A percentile compares a stretch with the other conserved stretches of the same genome.
These are phyloP conservation scores for Loris lydekkerianus DNA, from an alignment of 2,797 vertebrate species.

Conservation along the genomic window DNA sequence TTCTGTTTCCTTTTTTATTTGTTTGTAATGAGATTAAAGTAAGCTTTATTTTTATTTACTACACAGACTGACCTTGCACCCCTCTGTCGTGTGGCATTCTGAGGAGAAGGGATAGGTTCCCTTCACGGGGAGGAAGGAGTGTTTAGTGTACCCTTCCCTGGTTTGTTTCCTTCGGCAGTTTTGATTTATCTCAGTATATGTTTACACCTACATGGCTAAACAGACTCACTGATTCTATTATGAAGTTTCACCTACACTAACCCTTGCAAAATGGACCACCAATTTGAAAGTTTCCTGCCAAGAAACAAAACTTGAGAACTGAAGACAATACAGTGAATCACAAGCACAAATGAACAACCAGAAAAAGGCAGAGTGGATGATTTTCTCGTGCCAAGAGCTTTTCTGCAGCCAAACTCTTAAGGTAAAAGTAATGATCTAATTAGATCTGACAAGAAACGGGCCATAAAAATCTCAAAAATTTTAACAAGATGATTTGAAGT, in stretches of 20 bases:
- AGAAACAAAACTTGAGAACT: background rate
- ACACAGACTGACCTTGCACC: background rate
- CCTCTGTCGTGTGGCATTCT: background rate
- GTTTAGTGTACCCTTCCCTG: background rate
- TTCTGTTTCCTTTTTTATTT: conserved; percentile 18
- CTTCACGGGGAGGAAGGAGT: too few relatives aligned
- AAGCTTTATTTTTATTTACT: conserved; percentile 47
- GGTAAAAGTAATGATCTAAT: conserved; percentile 5
- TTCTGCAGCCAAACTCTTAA: background rate
- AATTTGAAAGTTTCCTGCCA: conserved; percentile 37
- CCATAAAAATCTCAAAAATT: conserved; percentile 15
- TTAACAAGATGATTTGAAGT: background rate
- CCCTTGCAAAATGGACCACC: conserved; percentile 40
- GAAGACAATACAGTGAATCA: background rate
- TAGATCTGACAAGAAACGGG: conserved; percentile 1
- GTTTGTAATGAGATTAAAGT: background rate
- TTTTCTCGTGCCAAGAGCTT: background rate
- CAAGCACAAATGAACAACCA: background rate
- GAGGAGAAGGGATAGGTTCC: background rate
- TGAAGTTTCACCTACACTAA: conserved; percentile 45
- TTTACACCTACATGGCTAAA: conserved; percentile 55
- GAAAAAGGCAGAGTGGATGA: background rate
- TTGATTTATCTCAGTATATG: conserved; percentile 22
- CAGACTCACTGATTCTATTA: conserved; percentile 33
- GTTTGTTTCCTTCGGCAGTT: background rate